Evolutionary conservation across 2,797 vertebrate genomes (phyloP).

Genomic region (Chromobotia macracanthus): DNA sequence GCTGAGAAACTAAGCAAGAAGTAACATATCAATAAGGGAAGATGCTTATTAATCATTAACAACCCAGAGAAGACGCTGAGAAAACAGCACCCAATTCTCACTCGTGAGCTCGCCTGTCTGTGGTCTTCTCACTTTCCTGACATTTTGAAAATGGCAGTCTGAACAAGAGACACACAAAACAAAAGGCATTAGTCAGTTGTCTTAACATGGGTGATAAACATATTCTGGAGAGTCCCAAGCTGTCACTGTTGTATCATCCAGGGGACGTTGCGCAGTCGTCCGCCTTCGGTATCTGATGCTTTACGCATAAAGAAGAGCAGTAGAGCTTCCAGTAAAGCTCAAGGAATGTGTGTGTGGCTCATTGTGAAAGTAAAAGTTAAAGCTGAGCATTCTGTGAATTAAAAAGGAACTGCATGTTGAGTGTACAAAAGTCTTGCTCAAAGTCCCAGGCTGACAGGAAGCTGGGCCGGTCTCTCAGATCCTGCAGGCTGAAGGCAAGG

Average conservation of each 20-base stretch:
- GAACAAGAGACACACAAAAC: neutral
- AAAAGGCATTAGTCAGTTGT: constrained; percentile 5
- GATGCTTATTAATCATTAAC: neutral
- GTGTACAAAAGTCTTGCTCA: neutral
- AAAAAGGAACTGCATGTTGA: constrained; percentile 12
- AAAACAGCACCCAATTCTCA: too few species aligned
- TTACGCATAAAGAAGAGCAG: constrained; percentile 56
- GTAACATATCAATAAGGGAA: neutral
- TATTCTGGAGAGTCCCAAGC: neutral
- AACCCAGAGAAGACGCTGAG: neutral
- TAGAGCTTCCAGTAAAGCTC: constrained; percentile 61
- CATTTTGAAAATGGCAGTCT: constrained; percentile 3
- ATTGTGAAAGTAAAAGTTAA: constrained; percentile 67
- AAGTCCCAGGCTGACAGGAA: neutral
- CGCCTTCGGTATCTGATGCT: constrained; percentile 48
- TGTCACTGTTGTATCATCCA: too few species aligned
- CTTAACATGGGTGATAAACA: neutral
- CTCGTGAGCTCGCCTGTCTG: neutral
- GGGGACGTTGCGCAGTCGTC: constrained; percentile 24
- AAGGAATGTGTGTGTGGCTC: constrained; percentile 56
- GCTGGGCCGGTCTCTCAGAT: neutral
- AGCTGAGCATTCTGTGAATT: constrained; percentile 35
- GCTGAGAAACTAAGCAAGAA: neutral
- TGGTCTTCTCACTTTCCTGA: neutral
- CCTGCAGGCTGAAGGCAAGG: constrained; percentile 39